Base-by-base conservation (phyloP, 1,140 invertebrate species). In the Trigoniulus corallinus region DNA sequence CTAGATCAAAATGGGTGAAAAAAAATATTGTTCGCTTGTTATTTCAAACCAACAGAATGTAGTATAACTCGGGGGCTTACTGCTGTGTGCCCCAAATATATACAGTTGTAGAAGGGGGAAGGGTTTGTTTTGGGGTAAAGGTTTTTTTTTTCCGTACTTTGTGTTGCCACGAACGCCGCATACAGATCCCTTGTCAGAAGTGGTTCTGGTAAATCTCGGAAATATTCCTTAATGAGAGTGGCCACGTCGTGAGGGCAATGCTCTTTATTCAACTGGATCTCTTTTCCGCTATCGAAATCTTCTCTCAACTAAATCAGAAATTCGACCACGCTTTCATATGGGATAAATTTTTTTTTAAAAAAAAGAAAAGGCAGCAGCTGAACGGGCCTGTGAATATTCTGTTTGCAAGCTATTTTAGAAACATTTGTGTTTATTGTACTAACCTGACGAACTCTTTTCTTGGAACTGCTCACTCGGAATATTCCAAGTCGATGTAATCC, bases 201-300 rank as follows among this genome's bases (percentile, higher is more conserved):
- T 2, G 91, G 86, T 63, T 96, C 89, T 0, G 91, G 89, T 40
- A 96, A 69, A 64, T 95, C 91, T 24, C 91, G 73, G 55, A 95
- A 80, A 68, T 84, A 94, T 64, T 95, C 89, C 63, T 96, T 96
- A 1, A 95, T 71, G 21, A 96, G 70, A 0, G 87, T 84, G 2
- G 88, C 89, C 20, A 95, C 84, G 62, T 96, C 91, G 62, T 94
- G 88, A 0, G 87, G 86, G 70, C 85, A 87, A 54, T 82, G 80
- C 40, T 87, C 81, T 3, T 79, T 71, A 26, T 81, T 80, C 56
- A 94, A 72, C 48, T 76, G 72, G 2, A 81, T 78, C 56, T 86
- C 80, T 56, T 79, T 75, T 13, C 84, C 84, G 54, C 75, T 77
- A 67, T 94, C 88, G 67, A 92, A 89, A 48, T 91, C 86, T 64